A percentile compares a stretch with the other conserved stretches of the same genome.
phyloP scores from a whole-genome alignment of 2,113 vertebrate species.

The Gnathonemus longibarbis region DNA sequence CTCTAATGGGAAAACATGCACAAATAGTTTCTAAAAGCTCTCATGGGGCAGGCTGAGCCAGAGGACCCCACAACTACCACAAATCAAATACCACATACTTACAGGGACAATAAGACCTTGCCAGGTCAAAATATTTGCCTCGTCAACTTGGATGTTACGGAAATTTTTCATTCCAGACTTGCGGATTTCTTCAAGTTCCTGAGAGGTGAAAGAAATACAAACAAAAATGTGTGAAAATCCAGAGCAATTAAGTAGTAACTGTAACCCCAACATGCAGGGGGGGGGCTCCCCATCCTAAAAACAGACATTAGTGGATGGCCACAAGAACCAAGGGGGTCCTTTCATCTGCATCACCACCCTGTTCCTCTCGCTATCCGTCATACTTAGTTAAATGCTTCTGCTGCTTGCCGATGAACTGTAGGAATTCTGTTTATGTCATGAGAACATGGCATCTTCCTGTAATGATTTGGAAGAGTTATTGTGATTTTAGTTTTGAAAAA shows the following conservation, averaged over 20 bases:
- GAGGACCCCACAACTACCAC: neutral
- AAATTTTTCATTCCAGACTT: slow-evolving; percentile 85
- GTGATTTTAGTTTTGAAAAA: neutral
- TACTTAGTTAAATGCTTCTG: neutral
- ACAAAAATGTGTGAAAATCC: neutral
- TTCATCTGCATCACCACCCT: neutral
- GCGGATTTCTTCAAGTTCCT: slow-evolving; percentile 94
- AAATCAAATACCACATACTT: slow-evolving; percentile 56
- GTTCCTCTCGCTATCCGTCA: neutral
- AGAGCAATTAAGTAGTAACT: neutral
- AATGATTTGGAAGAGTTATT: neutral
- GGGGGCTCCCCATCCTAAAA: neutral
- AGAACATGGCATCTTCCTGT: neutral
- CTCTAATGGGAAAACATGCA: neutral
- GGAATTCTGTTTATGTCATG: neutral
- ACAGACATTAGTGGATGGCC: neutral
- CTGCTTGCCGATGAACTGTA: neutral
- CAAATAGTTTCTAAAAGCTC: neutral
- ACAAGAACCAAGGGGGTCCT: neutral
- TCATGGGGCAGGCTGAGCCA: neutral
- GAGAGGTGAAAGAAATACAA: slow-evolving; percentile 48
- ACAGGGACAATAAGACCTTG: slow-evolving; percentile 96
- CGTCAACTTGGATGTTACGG: slow-evolving; percentile 91
- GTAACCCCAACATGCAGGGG: neutral
- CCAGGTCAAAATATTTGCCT: slow-evolving; percentile 91